Evolutionary conservation across 1,140 invertebrate genomes (phyloP), one percentile per base, ranked within the genome.

Genomic region (Acromyrmex heyeri): DNA sequence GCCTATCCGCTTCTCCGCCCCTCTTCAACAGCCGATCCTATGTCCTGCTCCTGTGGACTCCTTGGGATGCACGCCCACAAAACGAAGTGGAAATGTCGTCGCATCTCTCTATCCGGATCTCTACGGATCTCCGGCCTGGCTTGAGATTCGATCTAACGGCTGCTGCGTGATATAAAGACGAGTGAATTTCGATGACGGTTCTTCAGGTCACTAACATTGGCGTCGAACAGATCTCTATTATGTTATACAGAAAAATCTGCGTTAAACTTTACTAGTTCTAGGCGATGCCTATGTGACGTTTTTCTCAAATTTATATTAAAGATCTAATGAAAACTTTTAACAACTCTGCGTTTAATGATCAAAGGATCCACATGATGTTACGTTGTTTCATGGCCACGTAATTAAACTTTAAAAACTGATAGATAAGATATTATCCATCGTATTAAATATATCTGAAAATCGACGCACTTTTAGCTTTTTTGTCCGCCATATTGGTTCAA

Each of bases 61-160:
- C 27, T 78, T 73, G 24, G 79, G 27, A 62, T 70, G 78, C 44
- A 79, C 79, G 48, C 87, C 85, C 76, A 92, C 88, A 92, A 93
- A 93, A 92, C 87, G 85, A 89, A 86, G 89, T 92, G 91, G 81
- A 94, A 94, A 94, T 94, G 92, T 94, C 94, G 93, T 93, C 89
- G 91, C 87, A 87, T 91, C 87, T 88, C 87, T 88, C 87, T 88
- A 91, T 91, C 88, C 16, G n/a, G 14, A 50, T 24, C 24, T 24
- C 0, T 24, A 24, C 21, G 27, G 65, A 67, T 69, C 76, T 85
- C 53, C 59, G 69, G 77, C 16, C 64, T 82, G 57, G 21, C n/a
- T 75, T 18, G 24, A 14, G 21, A 57, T 86, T 6, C 21, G 62
- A 72, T 88, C 55, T 65, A 50, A 30, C 27, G 21, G n/a, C n/a